A percentile compares a stretch with the other conserved stretches of the same genome.
Evolutionary conservation across 2,888 invertebrate species (phyloP).

Genomic region (Lacanobia wlatinum): DNA sequence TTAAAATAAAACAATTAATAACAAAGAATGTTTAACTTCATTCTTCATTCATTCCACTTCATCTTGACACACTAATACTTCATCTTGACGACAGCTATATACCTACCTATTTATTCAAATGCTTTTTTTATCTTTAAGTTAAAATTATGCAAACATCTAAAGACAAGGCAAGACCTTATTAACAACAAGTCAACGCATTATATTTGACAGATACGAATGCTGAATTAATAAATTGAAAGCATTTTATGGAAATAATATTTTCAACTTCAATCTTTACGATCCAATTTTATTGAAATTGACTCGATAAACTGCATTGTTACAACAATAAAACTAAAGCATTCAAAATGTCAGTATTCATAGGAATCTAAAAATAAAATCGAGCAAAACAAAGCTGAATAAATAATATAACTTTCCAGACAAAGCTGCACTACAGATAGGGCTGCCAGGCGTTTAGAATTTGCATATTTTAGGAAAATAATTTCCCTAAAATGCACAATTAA

Average conservation of each 20-base stretch:
- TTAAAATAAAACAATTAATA: conserved; percentile 18
- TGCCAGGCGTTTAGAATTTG: too few species aligned
- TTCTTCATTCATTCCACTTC: too few species aligned
- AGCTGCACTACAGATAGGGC: conserved; percentile 21
- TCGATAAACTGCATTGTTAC: neutral
- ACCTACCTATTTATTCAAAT: neutral
- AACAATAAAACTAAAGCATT: conserved; percentile 5
- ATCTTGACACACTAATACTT: too few species aligned
- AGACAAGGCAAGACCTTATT: too few species aligned
- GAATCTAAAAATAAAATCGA: conserved; percentile 17
- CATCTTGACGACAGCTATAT: neutral
- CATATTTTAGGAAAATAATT: too few species aligned
- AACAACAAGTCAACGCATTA: neutral
- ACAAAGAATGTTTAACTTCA: neutral
- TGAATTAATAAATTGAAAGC: neutral
- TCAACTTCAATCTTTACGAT: neutral
- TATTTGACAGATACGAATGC: neutral
- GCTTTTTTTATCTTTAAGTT: neutral
- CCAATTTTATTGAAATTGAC: neutral
- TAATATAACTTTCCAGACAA: conserved; percentile 20
- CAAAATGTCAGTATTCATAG: conserved; percentile 1
- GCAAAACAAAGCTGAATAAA: conserved; percentile 23
- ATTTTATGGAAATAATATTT: neutral
- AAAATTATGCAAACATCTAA: conserved; percentile 6
- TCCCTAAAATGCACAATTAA: too few species aligned